These are phyloP conservation scores for Pandemis corylana DNA, from an alignment of 2,888 invertebrate genomes.

Conservation along the genomic window DNA sequence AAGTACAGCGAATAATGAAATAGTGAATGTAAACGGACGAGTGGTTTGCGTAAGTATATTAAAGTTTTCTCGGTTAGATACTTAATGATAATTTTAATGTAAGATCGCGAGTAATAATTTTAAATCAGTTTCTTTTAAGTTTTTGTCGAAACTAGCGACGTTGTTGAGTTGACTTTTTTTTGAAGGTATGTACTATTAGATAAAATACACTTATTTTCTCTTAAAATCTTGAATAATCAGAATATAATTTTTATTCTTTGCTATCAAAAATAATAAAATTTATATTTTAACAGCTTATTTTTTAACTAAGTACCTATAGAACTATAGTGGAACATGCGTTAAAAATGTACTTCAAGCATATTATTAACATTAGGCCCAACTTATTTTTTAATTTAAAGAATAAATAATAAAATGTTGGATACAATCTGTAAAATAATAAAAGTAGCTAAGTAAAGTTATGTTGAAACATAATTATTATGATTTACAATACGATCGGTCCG, in stretches of 20 bases:
- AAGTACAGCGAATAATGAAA: conserved; percentile 33
- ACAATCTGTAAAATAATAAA: conserved; percentile 10
- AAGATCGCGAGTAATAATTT: neutral
- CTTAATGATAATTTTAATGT: neutral
- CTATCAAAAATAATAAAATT: neutral
- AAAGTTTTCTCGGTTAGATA: neutral
- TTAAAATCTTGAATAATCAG: too few species aligned
- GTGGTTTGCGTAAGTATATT: conserved; percentile 10
- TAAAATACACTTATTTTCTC: too few species aligned
- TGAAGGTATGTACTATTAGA: too few species aligned
- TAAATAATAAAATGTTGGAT: conserved; percentile 17
- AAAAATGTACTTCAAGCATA: too few species aligned
- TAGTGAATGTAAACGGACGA: conserved; percentile 19
- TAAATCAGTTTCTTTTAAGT: neutral
- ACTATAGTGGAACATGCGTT: too few species aligned
- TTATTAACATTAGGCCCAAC: too few species aligned
- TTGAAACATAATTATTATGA: conserved; percentile 66
- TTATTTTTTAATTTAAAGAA: conserved; percentile 1
- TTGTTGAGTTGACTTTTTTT: too few species aligned
- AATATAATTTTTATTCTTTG: neutral
- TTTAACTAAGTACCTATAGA: too few species aligned
- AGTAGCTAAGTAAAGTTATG: conserved; percentile 10
- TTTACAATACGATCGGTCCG: conserved; percentile 42
- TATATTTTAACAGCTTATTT: too few species aligned
- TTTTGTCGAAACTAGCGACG: too few species aligned